phyloP scores from a whole-genome alignment of 2,888 invertebrate genomes.

The Lasioglossum morio region DNA sequence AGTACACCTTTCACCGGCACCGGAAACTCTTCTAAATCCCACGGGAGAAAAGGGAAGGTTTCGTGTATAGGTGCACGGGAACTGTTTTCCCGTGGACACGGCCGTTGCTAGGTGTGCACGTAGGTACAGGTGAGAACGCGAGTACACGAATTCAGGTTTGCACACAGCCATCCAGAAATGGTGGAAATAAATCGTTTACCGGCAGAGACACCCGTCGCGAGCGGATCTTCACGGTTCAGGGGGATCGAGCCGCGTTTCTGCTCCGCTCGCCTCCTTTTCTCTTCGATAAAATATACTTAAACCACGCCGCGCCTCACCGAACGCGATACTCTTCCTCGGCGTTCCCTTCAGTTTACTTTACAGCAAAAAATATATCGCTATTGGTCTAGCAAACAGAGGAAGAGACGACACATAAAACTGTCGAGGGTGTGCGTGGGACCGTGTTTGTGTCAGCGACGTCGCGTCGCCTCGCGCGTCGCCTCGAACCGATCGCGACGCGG shows the following conservation, averaged over 20 bases:
- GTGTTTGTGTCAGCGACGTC: not conserved
- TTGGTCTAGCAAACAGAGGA: conserved; percentile 48
- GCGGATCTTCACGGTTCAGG: conserved; percentile 67
- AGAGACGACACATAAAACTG: conserved; percentile 39
- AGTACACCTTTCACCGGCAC: conserved; percentile 52
- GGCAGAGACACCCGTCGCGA: conserved; percentile 66
- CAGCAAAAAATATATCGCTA: conserved; percentile 62
- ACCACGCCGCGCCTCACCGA: conserved; percentile 40
- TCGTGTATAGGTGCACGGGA: not conserved
- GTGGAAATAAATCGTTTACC: conserved; percentile 70
- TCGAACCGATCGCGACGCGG: no score
- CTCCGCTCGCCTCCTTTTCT: conserved; percentile 47
- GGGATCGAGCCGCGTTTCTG: conserved; percentile 45
- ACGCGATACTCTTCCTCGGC: not conserved
- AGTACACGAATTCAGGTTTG: conserved; percentile 1
- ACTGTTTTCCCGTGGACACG: not conserved
- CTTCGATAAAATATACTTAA: conserved; percentile 67
- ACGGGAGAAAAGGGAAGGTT: not conserved
- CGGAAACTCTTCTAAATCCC: conserved; percentile 41
- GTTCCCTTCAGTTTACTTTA: conserved; percentile 43
- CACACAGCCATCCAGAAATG: conserved; percentile 27
- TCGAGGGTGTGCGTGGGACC: not conserved
- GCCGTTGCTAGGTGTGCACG: not conserved
- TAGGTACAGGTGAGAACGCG: not conserved
- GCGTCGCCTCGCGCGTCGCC: conserved; percentile 22